Percentiles rank a stretch among this genome's conserved stretches.
Conservation (phyloP, 92 coral and sea anemone species). For the Heteractis magnifica region DNA sequence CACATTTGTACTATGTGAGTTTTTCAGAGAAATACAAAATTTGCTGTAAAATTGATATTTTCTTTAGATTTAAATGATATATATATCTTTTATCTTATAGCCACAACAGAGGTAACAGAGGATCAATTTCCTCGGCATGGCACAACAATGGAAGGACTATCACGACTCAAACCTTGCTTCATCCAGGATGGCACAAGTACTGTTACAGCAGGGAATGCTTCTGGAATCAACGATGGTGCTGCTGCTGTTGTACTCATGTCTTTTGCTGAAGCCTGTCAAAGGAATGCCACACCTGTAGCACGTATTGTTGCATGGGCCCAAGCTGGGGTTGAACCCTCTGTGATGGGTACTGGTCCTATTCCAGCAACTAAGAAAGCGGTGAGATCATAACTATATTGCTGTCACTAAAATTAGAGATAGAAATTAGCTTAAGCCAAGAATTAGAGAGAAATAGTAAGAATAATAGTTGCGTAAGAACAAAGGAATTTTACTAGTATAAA, state of each 20-base stretch:
- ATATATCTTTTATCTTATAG: slow-evolving; percentile 29
- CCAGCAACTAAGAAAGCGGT: slow-evolving; percentile 94
- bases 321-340: slow-evolving; percentile 97
- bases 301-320: slow-evolving; percentile 93
- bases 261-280: slow-evolving; percentile 64
- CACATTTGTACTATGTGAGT: too few species aligned
- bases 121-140: slow-evolving; percentile 95
- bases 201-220: slow-evolving; percentile 94
- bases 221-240: slow-evolving; percentile 97
- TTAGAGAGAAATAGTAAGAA: too few species aligned
- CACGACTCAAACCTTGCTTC: slow-evolving; percentile 88
- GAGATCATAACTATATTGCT: slow-evolving; percentile 21
- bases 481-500: too few species aligned
- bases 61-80: background rate
- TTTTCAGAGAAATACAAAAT: too few species aligned
- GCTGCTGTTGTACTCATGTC: slow-evolving; percentile 91
- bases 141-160: slow-evolving; percentile 74
- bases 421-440: background rate
- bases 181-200: slow-evolving; percentile 90
- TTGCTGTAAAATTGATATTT: too few species aligned
- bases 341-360: slow-evolving; percentile 98
- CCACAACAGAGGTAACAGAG: slow-evolving; percentile 60
- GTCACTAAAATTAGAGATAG: background rate
- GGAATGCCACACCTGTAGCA: slow-evolving; percentile 68
- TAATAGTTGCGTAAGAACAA: too few species aligned